Percentiles rank a stretch among this genome's conserved stretches.
phyloP scores from a whole-genome alignment of 1,140 invertebrate species.

The Ceratina japonica region DNA sequence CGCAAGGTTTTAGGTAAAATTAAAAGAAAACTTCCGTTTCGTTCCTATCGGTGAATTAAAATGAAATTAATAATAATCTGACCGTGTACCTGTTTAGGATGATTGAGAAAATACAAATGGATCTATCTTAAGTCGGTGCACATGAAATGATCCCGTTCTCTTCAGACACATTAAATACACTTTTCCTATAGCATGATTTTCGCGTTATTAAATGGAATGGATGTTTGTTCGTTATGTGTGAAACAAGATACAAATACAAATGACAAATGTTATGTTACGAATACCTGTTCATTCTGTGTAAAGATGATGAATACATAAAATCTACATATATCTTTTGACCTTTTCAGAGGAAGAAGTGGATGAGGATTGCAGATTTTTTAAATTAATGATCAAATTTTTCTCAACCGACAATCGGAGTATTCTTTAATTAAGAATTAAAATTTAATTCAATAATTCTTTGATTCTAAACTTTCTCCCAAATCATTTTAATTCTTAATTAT shows the following conservation, averaged over 20 bases:
- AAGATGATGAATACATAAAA: background rate
- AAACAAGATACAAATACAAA: constrained; percentile 21
- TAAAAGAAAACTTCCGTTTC: background rate
- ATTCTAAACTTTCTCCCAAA: too few relatives aligned
- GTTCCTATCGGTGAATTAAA: background rate
- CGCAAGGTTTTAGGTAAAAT: background rate
- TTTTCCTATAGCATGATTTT: background rate
- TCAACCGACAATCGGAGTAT: too few relatives aligned
- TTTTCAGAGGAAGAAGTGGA: background rate
- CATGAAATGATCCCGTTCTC: too few relatives aligned
- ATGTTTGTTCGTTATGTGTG: background rate
- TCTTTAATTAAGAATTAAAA: too few relatives aligned
- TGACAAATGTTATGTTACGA: background rate
- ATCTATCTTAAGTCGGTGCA: too few relatives aligned
- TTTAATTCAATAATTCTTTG: too few relatives aligned
- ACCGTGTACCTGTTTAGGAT: too few relatives aligned
- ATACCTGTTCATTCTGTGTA: background rate
- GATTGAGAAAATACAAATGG: background rate
- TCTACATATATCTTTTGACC: background rate
- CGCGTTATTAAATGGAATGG: background rate
- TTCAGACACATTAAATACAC: too few relatives aligned
- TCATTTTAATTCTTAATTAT: too few relatives aligned
- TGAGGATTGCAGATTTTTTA: too few relatives aligned
- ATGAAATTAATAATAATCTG: too few relatives aligned
- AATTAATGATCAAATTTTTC: too few relatives aligned